Conservation (phyloP, 2,888 invertebrate species). For the Hoplodrina ambigua region DNA sequence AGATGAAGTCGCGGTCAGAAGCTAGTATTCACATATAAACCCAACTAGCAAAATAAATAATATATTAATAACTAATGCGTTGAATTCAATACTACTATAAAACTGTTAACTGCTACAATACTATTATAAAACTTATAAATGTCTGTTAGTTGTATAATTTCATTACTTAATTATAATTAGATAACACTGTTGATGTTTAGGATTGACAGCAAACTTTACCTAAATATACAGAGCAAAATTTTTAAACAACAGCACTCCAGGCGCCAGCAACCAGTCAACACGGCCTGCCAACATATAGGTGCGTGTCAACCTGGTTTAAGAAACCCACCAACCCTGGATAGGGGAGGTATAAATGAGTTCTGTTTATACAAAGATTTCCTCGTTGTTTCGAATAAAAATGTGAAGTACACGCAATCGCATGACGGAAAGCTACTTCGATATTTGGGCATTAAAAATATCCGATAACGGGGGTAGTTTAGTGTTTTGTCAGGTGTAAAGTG, state of each 20-base stretch:
- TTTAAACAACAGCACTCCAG: not conserved
- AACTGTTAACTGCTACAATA: no score
- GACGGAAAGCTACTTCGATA: slow-evolving; percentile 71
- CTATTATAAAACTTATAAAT: no score
- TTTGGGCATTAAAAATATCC: slow-evolving; percentile 69
- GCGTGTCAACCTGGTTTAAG: slow-evolving; percentile 43
- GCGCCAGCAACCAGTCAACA: slow-evolving; percentile 18
- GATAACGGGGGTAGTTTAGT: slow-evolving; percentile 67
- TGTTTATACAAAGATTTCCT: slow-evolving; percentile 64
- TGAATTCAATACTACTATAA: no score
- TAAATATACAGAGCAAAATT: no score
- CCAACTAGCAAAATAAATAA: no score
- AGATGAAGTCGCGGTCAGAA: no score
- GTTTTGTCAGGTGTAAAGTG: slow-evolving; percentile 70
- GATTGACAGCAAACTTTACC: no score
- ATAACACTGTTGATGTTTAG: no score
- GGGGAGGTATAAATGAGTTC: slow-evolving; percentile 61
- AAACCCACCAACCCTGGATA: slow-evolving; percentile 44
- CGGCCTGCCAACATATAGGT: not conserved
- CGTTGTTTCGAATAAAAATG: slow-evolving; percentile 65
- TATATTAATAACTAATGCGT: no score
- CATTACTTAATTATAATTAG: no score
- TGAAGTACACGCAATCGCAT: slow-evolving; percentile 82
- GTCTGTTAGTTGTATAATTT: no score
- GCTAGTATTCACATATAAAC: no score